Percentiles rank a stretch among this genome's conserved stretches.
These are phyloP conservation scores for Acanthopleura granulata DNA, from an alignment of 2,888 invertebrate genomes.

Conservation along the genomic window DNA sequence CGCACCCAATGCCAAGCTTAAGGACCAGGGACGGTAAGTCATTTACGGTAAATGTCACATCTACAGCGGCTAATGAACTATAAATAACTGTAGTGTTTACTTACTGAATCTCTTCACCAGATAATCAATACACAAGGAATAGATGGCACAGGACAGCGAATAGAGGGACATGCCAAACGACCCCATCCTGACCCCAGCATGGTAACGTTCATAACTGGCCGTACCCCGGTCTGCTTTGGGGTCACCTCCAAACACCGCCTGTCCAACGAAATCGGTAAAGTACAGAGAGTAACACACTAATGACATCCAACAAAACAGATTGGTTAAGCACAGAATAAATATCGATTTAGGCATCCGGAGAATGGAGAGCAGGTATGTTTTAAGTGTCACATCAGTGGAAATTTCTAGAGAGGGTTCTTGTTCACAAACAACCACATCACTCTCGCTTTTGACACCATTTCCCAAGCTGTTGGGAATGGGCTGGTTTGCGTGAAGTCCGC, in stretches of 20 bases:
- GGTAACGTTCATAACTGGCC: slow-evolving; percentile 75
- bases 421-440: neutral
- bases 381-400: slow-evolving; percentile 70
- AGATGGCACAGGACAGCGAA: slow-evolving; percentile 93
- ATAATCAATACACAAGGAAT: slow-evolving; percentile 89
- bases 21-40: too few species aligned
- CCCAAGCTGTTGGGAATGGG: neutral
- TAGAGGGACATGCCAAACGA: slow-evolving; percentile 94
- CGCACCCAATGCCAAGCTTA: too few species aligned
- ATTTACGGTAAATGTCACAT: too few species aligned
- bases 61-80: slow-evolving; percentile 10
- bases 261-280: slow-evolving; percentile 96
- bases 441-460: neutral
- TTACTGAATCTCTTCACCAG: slow-evolving; percentile 80
- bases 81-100: slow-evolving; percentile 30
- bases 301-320: slow-evolving; percentile 98
- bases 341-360: slow-evolving; percentile 91
- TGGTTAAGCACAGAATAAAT: slow-evolving; percentile 89
- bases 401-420: slow-evolving; percentile 28
- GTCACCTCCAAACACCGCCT: slow-evolving; percentile 86
- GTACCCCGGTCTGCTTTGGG: slow-evolving; percentile 74
- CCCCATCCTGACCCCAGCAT: slow-evolving; percentile 93
- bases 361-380: slow-evolving; percentile 89
- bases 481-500: neutral
- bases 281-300: slow-evolving; percentile 96